These are phyloP conservation scores for Austrofundulus limnaeus DNA, from an alignment of 2,113 vertebrate species.

Conservation along the genomic window DNA sequence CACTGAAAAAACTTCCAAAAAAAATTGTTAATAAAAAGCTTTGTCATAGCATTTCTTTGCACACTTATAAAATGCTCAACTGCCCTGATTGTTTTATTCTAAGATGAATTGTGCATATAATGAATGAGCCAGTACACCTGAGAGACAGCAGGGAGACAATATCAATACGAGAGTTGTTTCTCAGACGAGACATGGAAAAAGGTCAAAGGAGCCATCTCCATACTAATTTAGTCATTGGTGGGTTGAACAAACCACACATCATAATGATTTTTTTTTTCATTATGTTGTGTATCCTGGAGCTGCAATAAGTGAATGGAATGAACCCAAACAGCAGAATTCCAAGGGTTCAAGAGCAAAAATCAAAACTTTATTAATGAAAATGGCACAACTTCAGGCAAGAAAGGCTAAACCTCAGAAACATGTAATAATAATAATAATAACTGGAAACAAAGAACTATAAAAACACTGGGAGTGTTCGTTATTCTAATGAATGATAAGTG, in stretches of 20 bases:
- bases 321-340: no score
- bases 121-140: not conserved
- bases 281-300: constrained; percentile 1
- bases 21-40: not conserved
- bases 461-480: no score
- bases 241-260: constrained; percentile 34
- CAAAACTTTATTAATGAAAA: no score
- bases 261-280: not conserved
- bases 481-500: no score
- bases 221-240: constrained; percentile 51
- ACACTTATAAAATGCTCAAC: not conserved
- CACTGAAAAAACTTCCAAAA: no score
- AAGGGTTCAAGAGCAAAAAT: no score
- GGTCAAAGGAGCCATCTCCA: constrained; percentile 57
- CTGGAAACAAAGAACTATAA: no score
- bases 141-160: constrained; percentile 30
- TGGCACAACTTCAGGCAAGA: no score
- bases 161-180: constrained; percentile 44
- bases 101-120: constrained; percentile 13
- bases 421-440: no score
- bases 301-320: no score
- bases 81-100: constrained; percentile 26
- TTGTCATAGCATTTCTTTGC: not conserved
- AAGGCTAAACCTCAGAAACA: no score
- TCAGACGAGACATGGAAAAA: constrained; percentile 49